Conservation (phyloP, 2,888 invertebrate genomes). For the Andrena haemorrhoa region DNA sequence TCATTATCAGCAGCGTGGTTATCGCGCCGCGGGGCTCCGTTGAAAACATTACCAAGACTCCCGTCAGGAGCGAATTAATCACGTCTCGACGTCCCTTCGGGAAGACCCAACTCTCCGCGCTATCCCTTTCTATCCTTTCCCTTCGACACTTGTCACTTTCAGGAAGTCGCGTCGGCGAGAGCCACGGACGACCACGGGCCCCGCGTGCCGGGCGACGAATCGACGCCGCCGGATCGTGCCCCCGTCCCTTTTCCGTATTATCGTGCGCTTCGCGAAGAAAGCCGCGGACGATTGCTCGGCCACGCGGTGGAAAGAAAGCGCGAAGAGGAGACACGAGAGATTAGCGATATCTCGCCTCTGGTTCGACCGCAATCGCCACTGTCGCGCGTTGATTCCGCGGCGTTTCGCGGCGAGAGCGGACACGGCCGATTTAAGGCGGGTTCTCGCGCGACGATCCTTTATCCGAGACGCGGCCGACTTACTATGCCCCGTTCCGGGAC, state of each 20-base stretch:
- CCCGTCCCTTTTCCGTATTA: constrained; percentile 8
- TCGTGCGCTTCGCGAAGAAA: background rate
- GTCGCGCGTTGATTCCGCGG: constrained; percentile 27
- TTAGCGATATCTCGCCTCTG: constrained; percentile 47
- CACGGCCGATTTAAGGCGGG: constrained; percentile 9
- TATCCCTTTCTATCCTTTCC: no score
- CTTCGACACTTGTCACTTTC: background rate
- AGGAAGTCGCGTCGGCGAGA: background rate
- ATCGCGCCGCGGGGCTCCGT: background rate
- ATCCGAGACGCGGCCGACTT: background rate
- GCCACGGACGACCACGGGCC: background rate
- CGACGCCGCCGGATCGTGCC: background rate
- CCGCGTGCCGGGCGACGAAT: background rate
- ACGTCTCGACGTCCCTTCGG: constrained; percentile 7
- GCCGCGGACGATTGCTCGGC: constrained; percentile 8
- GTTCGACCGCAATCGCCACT: constrained; percentile 28
- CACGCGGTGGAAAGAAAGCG: constrained; percentile 8
- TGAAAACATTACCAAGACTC: constrained; percentile 15
- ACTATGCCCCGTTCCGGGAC: background rate
- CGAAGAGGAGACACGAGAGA: constrained; percentile 26
- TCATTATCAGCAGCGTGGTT: constrained; percentile 20
- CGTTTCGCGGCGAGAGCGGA: constrained; percentile 10
- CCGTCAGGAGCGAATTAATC: background rate
- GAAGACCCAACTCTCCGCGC: background rate
- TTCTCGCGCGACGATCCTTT: background rate